Base-by-base conservation (phyloP, 2,113 vertebrate genomes). In the Nothobranchius kuhntae region DNA sequence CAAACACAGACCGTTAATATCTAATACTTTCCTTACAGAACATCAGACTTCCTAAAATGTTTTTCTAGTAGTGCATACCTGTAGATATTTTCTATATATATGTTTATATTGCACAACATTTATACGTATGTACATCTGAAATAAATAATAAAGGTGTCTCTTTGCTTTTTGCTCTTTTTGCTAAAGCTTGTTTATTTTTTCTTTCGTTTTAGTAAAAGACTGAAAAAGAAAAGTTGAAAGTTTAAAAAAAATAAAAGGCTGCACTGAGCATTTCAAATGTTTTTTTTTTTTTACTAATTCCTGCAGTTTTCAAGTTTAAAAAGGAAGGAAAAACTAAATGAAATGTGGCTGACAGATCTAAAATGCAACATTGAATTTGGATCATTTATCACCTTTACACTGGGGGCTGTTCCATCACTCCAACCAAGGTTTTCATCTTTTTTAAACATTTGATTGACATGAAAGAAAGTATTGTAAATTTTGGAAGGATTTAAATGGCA, bases 111-210 rank as follows among this genome's bases (percentile, higher is more conserved):
- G 86, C 85, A 89, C 89, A 89, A 89, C 86, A 87, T 87, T 83
- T 87, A 92, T 90, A 88, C 89, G 82, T 89, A 92, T 90, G 83
- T 89, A 93, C 85, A 86, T 79, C 71, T 83, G 52, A 89, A 92
- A 91, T 89, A 89, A 91, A 90, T 86, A 80, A 90, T 91, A 91
- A 86, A 88, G 82, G 86, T 30, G 58, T 73, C 53, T 86, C 64
- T 78, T 86, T 10, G 11, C 7, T 63, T 26, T 63, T 40, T 21
- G 53, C 56, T 61, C 55, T 72, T 82, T 78, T 53, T 64, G 38
- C 54, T 73, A 74, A 52, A 60, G 68, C 44, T 78, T 86, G 71
- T 83, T 65, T 51, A 51, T 35, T 77, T 45, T 58, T 52, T 30
- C 68, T 68, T 45, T 21, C 48, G 73, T 55, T 64, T 78, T 57